These are phyloP conservation scores for Poecile atricapillus DNA, from an alignment of 2,113 vertebrate species.

Conservation along the genomic window DNA sequence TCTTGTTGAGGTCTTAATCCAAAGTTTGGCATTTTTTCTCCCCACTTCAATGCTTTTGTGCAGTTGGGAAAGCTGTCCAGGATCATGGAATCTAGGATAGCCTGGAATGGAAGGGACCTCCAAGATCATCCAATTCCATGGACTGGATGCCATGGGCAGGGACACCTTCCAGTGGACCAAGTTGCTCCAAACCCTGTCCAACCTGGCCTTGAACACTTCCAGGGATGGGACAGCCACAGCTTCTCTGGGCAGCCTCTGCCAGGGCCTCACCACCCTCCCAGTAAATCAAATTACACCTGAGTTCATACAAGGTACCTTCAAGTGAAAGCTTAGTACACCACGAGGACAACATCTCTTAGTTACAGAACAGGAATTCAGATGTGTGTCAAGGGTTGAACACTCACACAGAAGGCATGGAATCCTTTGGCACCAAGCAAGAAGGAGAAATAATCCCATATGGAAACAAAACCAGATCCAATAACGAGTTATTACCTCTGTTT, in stretches of 20 bases:
- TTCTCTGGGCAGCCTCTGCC: not conserved
- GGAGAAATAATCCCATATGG: not conserved
- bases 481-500: not conserved
- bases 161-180: accelerated
- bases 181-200: not conserved
- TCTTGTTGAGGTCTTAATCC: not conserved
- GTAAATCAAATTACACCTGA: not conserved
- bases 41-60: not conserved
- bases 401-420: not conserved
- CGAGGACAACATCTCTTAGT: not conserved
- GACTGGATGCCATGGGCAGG: not conserved
- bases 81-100: not conserved
- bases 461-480: not conserved
- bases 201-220: not conserved
- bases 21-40: not conserved
- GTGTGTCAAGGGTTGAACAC: not conserved
- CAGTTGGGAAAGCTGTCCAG: not conserved
- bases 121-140: not conserved
- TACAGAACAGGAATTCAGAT: not conserved
- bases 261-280: accelerated
- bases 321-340: not conserved
- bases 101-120: not conserved
- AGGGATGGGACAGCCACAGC: not conserved
- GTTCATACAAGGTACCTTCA: not conserved
- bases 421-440: not conserved